These are phyloP conservation scores for Tragelaphus strepsiceros DNA, from an alignment of 2,113 vertebrate species.

Conservation along the genomic window DNA sequence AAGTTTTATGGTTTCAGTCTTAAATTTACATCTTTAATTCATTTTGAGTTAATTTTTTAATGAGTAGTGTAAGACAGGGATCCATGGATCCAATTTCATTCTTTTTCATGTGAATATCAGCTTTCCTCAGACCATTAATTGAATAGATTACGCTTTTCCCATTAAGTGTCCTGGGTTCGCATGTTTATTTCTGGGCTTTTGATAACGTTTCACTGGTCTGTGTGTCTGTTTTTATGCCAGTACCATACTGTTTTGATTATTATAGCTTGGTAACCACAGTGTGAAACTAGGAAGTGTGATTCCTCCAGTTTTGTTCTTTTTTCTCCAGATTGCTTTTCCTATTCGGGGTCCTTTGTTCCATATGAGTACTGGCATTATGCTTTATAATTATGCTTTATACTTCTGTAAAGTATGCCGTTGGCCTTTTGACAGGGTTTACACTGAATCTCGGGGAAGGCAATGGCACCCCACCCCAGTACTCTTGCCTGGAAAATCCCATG, in stretches of 20 bases:
- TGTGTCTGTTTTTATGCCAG: background rate
- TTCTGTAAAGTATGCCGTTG: background rate
- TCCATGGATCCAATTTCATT: background rate
- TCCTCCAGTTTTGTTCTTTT: background rate
- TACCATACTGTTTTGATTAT: background rate
- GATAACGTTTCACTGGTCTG: background rate
- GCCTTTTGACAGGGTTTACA: background rate
- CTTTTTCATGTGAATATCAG: background rate
- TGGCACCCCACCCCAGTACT: too few species aligned
- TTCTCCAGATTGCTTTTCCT: background rate
- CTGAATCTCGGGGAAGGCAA: too few species aligned
- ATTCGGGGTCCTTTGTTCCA: fast-evolving
- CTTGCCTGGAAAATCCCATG: too few species aligned
- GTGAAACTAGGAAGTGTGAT: background rate
- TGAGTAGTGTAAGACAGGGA: background rate
- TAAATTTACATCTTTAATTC: background rate
- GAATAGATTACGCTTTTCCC: background rate
- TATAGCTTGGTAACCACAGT: background rate
- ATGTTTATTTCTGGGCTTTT: background rate
- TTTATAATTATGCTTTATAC: background rate
- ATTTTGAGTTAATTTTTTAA: background rate
- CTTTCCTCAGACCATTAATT: background rate
- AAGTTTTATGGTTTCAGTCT: background rate
- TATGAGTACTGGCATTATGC: background rate
- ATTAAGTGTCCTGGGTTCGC: background rate